phyloP scores from a whole-genome alignment of 2,888 invertebrate species.

The Germaria angustata region DNA sequence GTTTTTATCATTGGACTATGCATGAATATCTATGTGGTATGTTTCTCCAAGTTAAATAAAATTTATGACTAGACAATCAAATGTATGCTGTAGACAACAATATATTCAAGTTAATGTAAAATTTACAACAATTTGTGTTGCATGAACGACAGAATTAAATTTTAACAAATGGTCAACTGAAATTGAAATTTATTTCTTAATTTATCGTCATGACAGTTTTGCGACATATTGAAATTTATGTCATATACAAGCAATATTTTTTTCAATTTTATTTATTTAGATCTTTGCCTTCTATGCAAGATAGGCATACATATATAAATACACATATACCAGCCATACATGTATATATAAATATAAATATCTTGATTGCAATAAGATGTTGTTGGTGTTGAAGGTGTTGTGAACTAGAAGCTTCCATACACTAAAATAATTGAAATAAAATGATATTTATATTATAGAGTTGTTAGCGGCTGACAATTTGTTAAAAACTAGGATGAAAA shows the following conservation, averaged over 20 bases:
- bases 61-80: conserved; percentile 65
- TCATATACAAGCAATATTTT: conserved; percentile 61
- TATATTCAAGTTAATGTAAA: conserved; percentile 65
- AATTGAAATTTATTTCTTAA: conserved; percentile 80
- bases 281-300: neutral
- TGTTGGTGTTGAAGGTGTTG: neutral
- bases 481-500: too few species aligned
- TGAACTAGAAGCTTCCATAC: conserved; percentile 35
- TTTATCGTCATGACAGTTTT: conserved; percentile 75
- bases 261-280: conserved; percentile 27
- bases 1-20: neutral
- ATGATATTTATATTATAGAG: neutral
- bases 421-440: neutral
- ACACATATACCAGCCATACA: too few species aligned
- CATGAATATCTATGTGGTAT: neutral
- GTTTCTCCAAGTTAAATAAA: conserved; percentile 60
- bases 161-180: conserved; percentile 71
- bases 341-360: too few species aligned
- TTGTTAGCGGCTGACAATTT: too few species aligned
- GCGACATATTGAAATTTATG: conserved; percentile 78
- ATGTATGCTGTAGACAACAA: conserved; percentile 59
- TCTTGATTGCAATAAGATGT: too few species aligned
- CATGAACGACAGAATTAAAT: conserved; percentile 68
- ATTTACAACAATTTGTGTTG: conserved; percentile 69
- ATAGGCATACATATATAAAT: neutral